Conservation (phyloP, 2,888 invertebrate genomes). For the Ornithoptera alexandrae region DNA sequence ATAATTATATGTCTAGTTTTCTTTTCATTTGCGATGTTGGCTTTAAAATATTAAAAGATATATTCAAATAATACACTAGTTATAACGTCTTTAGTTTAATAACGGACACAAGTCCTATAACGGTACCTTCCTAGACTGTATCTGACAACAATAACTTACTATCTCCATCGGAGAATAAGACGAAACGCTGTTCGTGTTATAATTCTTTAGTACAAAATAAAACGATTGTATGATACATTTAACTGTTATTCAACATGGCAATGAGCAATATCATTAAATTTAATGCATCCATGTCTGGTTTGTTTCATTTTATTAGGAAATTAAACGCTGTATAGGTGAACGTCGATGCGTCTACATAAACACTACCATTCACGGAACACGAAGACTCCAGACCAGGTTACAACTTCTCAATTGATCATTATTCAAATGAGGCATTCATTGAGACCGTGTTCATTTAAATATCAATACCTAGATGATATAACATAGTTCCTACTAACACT, state of each 20-base stretch:
- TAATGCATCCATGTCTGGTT: neutral
- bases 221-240: no score
- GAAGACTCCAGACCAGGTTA: conserved; percentile 4
- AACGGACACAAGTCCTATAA: no score
- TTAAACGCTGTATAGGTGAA: conserved; percentile 26
- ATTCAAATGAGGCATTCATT: conserved; percentile 49
- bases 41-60: no score
- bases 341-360: conserved; percentile 35
- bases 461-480: conserved; percentile 16
- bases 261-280: neutral
- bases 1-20: no score
- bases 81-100: no score
- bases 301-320: conserved; percentile 12
- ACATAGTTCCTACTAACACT: conserved; percentile 13
- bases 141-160: neutral
- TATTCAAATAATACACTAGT: no score
- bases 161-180: no score
- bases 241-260: no score
- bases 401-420: conserved; percentile 41
- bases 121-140: no score
- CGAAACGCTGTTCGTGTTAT: no score
- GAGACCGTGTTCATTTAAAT: conserved; percentile 32
- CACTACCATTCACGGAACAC: conserved; percentile 34
- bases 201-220: no score
- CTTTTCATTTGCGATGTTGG: no score